Base-by-base conservation (phyloP, 1,140 invertebrate species). In the Pteromalus puparum region DNA sequence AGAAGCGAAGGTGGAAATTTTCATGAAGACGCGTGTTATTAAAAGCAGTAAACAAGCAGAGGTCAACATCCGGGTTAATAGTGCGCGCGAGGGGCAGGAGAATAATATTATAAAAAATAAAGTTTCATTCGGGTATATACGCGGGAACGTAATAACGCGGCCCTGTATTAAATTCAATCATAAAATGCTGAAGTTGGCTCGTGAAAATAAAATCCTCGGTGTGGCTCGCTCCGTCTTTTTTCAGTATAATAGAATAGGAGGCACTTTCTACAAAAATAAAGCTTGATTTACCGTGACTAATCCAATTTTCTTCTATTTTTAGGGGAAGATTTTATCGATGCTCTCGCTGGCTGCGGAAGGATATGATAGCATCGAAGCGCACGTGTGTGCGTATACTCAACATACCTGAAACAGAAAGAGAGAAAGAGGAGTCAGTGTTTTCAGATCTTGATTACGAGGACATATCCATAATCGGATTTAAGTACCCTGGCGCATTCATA, bases 281-380 rank as follows among this genome's bases (percentile, higher is more conserved):
- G 26, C 46, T 61, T 61, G 26, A 77, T 77, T 77, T 75, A 77
- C 46, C 28, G 75, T 65, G 61, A 61, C 46, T 61, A 77, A 77
- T 77, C 18, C 48, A 34, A 53, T 76, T 65, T 48, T 24, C 9
- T 65, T 65, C 7, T 21, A 30, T n/a, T 65, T 76, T 76, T 28
- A 1, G 28, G 4, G 24, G 9, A 30, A 65, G 48, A 75, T 77
- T 77, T 65, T 61, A 77, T 65, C 13, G 48, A 34, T 77, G 15
- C 21, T 74, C 24, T 70, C 24, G 24, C 26, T 7, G 21, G 21
- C 53, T 61, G 2, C 21, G 6, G 5, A 7, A 61, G 21, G 21
- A 21, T 61, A 5, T 48, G 46, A 48, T 48, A 61, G 5, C 53
- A 61, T 21, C 53, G 4, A n/a, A 21, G 53, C 18, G 21, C 7